Evolutionary conservation across 92 coral and sea anemone species (phyloP).

Genomic region (Diadumene lineata): DNA sequence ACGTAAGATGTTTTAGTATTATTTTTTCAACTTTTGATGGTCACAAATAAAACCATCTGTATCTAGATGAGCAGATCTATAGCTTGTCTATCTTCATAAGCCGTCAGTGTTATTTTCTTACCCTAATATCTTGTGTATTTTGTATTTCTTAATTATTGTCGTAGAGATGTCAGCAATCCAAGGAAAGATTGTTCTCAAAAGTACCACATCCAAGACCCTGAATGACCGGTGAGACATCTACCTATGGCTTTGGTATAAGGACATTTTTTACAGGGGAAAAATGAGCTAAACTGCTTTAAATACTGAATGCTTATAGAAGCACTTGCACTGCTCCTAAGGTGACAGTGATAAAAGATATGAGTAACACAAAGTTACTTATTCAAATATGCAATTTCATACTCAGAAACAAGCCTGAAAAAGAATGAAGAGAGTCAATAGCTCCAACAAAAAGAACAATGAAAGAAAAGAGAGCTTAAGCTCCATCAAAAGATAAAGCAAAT

Average conservation of each 20-base stretch:
- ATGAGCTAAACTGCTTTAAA: conserved; percentile 26
- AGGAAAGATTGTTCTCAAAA: conserved; percentile 92
- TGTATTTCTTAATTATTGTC: conserved; percentile 22
- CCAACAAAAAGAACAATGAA: too few relatives aligned
- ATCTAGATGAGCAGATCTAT: too few relatives aligned
- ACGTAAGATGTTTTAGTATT: too few relatives aligned
- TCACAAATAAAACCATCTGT: too few relatives aligned
- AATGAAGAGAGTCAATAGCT: too few relatives aligned
- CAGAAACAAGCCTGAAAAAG: conserved; percentile 22
- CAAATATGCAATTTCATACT: background rate
- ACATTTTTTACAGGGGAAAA: conserved; percentile 26
- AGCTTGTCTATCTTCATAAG: too few relatives aligned
- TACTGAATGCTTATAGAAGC: background rate
- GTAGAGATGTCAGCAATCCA: conserved; percentile 65
- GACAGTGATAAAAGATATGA: conserved; percentile 9
- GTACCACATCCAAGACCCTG: conserved; percentile 93
- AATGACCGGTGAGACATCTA: conserved; percentile 95
- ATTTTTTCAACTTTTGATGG: too few relatives aligned
- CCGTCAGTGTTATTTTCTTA: too few relatives aligned
- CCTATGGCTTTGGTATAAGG: conserved; percentile 45
- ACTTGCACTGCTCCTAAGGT: background rate
- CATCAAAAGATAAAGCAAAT: too few relatives aligned
- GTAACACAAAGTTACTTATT: background rate
- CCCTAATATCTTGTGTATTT: background rate
- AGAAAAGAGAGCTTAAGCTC: conserved; percentile 21